Evolutionary conservation across 2,113 vertebrate genomes (phyloP), one percentile per base, ranked within the genome.

Genomic region (Toxotes jaculatrix): DNA sequence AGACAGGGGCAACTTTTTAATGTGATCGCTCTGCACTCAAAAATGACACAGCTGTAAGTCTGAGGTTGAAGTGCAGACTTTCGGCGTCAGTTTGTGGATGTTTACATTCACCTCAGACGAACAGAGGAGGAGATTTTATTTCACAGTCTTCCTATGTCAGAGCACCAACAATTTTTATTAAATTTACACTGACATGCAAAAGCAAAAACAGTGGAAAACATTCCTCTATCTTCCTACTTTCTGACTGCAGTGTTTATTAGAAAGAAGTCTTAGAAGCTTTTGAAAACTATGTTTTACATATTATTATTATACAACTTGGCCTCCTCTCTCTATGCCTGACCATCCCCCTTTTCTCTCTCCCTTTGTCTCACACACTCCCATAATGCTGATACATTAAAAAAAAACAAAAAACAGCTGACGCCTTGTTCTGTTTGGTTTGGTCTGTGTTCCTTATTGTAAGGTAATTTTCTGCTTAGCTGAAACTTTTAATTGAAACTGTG

Each of bases 391-490:
- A 31, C 36, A 47, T 43, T 79, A 61, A 64, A 51, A 72, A 83
- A 73, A 49, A 77, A 61, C 61, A 51, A 72, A 27, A 27, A 27
- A 83, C 70, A 49, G 14, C 47, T 38, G 47, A 21, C 45, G 63
- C 56, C 60, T 59, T 87, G 64, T 70, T 86, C 53, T 74, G 67
- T 90, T 65, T 82, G 17, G 74, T 79, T 79, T 65, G 66, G 45
- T 69, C 27, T 66, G 43, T 77, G 74, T 80, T 80, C 51, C 2
- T 65, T 32, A 34, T 31, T 79, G 59, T 86, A 78, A 81, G 71
- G 79, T 69, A 71, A 91, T 91, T 91, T 93, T 91, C 88, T 92
- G 91, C 89, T 90, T 79, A 73, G 77, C 76, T 92, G 87, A 88
- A 91, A 92, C 78, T 65, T 60, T 71, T 90, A 91, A 92, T 92